Base-by-base conservation (phyloP, 2,113 vertebrate species). In the Seriola aureovittata region DNA sequence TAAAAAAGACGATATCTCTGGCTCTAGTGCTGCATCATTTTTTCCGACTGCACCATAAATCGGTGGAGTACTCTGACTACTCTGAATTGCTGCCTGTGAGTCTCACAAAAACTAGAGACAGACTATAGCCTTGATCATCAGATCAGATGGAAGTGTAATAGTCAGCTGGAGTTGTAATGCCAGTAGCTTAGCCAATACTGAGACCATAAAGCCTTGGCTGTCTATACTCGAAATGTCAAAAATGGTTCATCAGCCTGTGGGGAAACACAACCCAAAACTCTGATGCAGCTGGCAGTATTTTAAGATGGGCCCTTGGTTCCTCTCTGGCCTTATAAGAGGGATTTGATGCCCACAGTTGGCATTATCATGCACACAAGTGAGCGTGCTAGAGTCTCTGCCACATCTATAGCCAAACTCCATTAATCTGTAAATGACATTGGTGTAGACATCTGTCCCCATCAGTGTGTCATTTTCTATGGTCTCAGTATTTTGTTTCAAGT, bases 341-440 rank as follows among this genome's bases (percentile, higher is more conserved):
- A 87, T 84, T 82, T 68, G 48, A 80, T 83, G 69, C 57, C 69
- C 48, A 17, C 81, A 75, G 84, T 85, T 89, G 86, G 79, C 71
- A 71, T 79, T 74, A 77, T 77, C 32, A 3, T 74, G 75, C 69
- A 75, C 64, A 79, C 78, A 68, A 78, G 68, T 57, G 72, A 84
- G 66, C 73, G 21, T 57, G 75, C 52, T 63, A 8, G 3, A 59
- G 81, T 78, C 74, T 74, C 58, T 40, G 67, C 81, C 81, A 83
- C 84, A 88, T 92, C 91, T 68, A n/a, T 71, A 72, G 86, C 90
- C 90, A 91, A 88, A 88, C 81, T 77, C 67, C 46, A 52, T 85
- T 88, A 87, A 86, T 86, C 80, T 85, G 83, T 69, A 86, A 80
- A 87, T 90, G 84, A 84, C 90, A 91, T 62, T 54, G n/a, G 71